Evolutionary conservation across 1,140 invertebrate species (phyloP), one percentile per base, ranked within the genome.

Genomic region (Pristionchus pacificus): DNA sequence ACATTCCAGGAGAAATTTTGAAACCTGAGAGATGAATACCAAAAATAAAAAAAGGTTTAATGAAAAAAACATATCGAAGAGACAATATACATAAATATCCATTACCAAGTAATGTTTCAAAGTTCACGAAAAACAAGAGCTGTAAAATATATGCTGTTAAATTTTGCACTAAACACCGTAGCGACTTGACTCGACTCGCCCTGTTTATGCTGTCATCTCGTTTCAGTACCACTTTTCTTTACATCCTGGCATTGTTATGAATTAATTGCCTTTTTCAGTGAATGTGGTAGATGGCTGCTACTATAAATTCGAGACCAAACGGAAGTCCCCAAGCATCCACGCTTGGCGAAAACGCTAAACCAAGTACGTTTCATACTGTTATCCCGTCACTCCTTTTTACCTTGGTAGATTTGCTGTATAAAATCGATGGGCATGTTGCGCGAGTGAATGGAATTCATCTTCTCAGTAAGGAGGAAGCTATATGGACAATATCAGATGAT

Each of bases 401-500:
- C 24, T 3, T 71, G 65, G 25, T 38, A 73, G 71, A 29, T 32
- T 62, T 73, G 15, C 66, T 73, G 28, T 38, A 69, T 49, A 73
- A 68, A 59, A 68, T 73, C 59, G 33, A 60, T 32, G 71, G 71
- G 29, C 71, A 73, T 33, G 30, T 73, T 24, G 71, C 66, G 13
- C 65, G 71, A 3, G 66, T 73, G 25, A 73, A 73, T 49, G 71
- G 68, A 24, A 66, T 73, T 19, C 28, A 63, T 58, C 66, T 73
- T 2, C 66, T 73, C 15, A 38, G 57, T 2, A 68, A 69, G 30
- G 65, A 68, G 29, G 71, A 73, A 25, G 71, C 65, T 10, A 33
- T 73, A 3, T 73, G 71, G 71, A 66, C 71, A 49, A 10, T 6
- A 6, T 49, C 38, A 49, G 38, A 49, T 19, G 28, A 64, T 49